phyloP scores from a whole-genome alignment of 2,888 invertebrate species.

The Dichetophora obliterata region DNA sequence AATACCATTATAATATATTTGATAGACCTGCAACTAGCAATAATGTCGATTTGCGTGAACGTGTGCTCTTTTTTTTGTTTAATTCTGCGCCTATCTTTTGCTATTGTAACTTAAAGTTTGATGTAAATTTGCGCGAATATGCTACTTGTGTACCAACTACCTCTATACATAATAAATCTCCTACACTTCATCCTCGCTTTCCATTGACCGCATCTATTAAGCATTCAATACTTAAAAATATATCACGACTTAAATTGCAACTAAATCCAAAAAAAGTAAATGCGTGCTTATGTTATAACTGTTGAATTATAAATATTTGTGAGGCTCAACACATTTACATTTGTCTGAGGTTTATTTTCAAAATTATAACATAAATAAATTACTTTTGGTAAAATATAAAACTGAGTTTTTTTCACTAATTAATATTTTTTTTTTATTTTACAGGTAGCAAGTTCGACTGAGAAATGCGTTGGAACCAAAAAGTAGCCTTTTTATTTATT shows the following conservation, averaged over 20 bases:
- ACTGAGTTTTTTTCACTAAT: too few species aligned
- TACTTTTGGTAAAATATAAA: too few species aligned
- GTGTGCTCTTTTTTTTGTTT: slow-evolving; percentile 38
- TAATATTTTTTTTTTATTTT: too few species aligned
- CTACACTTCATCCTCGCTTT: background rate
- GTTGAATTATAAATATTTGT: too few species aligned
- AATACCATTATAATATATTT: slow-evolving; percentile 44
- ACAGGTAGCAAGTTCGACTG: too few species aligned
- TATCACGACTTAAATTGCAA: slow-evolving; percentile 11
- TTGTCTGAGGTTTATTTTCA: too few species aligned
- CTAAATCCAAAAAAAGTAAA: background rate
- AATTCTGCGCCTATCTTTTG: slow-evolving; percentile 34
- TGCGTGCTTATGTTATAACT: too few species aligned
- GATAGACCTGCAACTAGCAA: background rate
- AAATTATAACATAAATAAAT: too few species aligned
- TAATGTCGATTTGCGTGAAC: slow-evolving; percentile 36
- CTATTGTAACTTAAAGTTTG: slow-evolving; percentile 27
- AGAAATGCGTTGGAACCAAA: too few species aligned
- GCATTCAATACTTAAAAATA: slow-evolving; percentile 11
- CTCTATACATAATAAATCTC: background rate
- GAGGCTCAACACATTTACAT: too few species aligned
- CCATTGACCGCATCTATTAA: slow-evolving; percentile 13
- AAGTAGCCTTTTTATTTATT: too few species aligned
- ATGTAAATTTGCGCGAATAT: background rate
- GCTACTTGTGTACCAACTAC: slow-evolving; percentile 1